These are phyloP conservation scores for Pheosia gnoma DNA, from an alignment of 2,888 invertebrate genomes.

Conservation along the genomic window DNA sequence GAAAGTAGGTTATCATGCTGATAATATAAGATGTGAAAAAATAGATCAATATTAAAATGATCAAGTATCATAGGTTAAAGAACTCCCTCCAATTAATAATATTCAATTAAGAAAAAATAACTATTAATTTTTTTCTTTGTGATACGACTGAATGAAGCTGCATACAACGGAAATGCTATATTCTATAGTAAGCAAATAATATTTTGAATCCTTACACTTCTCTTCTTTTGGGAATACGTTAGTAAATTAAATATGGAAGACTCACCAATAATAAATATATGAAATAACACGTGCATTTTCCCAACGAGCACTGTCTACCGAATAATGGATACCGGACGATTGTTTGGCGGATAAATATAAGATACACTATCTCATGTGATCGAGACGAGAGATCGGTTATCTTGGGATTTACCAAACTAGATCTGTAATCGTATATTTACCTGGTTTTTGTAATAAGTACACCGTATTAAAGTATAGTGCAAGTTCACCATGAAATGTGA, in stretches of 20 bases:
- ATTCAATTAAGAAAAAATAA: no score
- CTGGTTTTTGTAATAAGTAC: conserved; percentile 31
- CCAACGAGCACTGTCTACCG: conserved; percentile 38
- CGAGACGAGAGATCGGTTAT: conserved; percentile 52
- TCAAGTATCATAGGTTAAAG: no score
- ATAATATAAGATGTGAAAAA: no score
- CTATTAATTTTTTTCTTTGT: no score
- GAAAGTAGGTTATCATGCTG: no score
- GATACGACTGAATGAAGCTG: no score
- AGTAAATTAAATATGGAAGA: conserved; percentile 8
- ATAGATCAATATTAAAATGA: no score
- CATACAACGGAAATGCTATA: no score
- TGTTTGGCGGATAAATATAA: conserved; percentile 31
- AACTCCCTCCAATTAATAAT: no score
- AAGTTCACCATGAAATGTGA: background rate
- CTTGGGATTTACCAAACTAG: conserved; percentile 40
- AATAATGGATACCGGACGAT: conserved; percentile 24
- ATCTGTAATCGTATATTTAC: conserved; percentile 21
- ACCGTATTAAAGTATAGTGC: background rate
- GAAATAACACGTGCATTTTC: conserved; percentile 46
- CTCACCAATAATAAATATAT: conserved; percentile 45
- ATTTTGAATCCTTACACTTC: no score
- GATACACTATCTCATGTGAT: conserved; percentile 48
- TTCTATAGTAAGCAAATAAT: no score
- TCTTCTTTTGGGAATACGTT: no score